Evolutionary conservation across 2,113 vertebrate species (phyloP).

Genomic region (Caloenas nicobarica): DNA sequence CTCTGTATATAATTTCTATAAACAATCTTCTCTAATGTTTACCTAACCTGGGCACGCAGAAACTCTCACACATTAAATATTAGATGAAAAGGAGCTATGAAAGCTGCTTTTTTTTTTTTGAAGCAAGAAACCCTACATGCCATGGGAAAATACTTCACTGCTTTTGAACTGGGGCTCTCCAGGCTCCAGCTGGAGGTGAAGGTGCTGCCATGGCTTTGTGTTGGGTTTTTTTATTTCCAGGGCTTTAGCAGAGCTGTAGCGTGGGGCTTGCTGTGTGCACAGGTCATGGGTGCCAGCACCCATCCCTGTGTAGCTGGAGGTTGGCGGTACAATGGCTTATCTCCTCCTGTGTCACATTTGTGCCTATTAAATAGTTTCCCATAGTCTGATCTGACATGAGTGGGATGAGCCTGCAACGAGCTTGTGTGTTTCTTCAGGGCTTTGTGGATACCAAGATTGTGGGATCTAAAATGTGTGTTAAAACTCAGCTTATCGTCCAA

Average conservation of each 20-base stretch:
- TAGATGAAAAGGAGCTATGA: conserved; percentile 27
- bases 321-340: accelerated
- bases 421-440: not conserved
- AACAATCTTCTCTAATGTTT: conserved; percentile 60
- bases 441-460: not conserved
- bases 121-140: not conserved
- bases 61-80: conserved; percentile 45
- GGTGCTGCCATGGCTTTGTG: accelerated
- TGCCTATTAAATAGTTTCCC: too few species aligned
- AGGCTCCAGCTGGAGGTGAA: not conserved
- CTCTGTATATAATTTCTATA: conserved; percentile 65
- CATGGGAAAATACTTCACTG: not conserved
- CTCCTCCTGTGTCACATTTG: not conserved
- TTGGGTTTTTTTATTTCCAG: not conserved
- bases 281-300: not conserved
- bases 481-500: conserved; percentile 13
- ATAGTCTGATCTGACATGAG: too few species aligned
- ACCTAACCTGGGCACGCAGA: conserved; percentile 46
- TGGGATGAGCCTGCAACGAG: not conserved
- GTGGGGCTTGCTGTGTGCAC: accelerated
- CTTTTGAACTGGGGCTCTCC: not conserved
- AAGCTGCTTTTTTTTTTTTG: not conserved
- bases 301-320: not conserved
- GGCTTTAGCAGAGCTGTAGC: not conserved
- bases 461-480: not conserved